A percentile compares a stretch with the other conserved stretches of the same genome.
These are phyloP conservation scores for Hafferia zeledoni DNA, from an alignment of 2,797 vertebrate genomes.

Conservation along the genomic window DNA sequence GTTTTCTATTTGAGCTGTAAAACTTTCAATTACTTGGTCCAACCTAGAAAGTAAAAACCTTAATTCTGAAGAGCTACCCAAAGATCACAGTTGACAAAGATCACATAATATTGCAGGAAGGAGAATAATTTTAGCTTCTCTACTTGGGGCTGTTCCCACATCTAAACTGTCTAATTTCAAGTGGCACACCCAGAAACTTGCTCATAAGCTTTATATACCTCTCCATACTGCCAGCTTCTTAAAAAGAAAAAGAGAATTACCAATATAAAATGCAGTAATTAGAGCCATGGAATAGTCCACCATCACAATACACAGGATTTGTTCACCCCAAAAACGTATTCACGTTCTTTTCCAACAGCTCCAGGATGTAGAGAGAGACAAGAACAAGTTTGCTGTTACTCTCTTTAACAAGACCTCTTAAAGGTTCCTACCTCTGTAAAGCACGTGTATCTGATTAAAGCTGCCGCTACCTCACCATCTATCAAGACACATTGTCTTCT, in stretches of 20 bases:
- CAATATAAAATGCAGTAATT: not conserved
- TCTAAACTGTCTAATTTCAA: not conserved
- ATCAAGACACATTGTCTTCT: not conserved
- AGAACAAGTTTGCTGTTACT: not conserved
- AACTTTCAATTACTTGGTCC: not conserved
- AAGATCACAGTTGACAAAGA: not conserved
- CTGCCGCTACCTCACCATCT: not conserved
- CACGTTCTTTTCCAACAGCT: not conserved
- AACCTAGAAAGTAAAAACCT: not conserved
- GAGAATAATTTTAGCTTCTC: not conserved
- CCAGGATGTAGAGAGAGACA: not conserved
- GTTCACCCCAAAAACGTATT: not conserved
- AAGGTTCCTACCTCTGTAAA: not conserved
- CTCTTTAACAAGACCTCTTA: not conserved
- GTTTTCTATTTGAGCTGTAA: not conserved
- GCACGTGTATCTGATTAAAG: not conserved
- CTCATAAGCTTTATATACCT: not conserved
- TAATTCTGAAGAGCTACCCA: not conserved
- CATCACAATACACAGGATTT: not conserved
- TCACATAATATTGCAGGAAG: not conserved
- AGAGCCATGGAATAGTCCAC: not conserved
- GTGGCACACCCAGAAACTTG: not conserved
- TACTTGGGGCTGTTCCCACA: not conserved
- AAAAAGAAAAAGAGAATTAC: not conserved
- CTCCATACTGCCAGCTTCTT: not conserved